These are phyloP conservation scores for Stomatorhinus ivindoensis DNA, from an alignment of 2,113 vertebrate species.

Conservation along the genomic window DNA sequence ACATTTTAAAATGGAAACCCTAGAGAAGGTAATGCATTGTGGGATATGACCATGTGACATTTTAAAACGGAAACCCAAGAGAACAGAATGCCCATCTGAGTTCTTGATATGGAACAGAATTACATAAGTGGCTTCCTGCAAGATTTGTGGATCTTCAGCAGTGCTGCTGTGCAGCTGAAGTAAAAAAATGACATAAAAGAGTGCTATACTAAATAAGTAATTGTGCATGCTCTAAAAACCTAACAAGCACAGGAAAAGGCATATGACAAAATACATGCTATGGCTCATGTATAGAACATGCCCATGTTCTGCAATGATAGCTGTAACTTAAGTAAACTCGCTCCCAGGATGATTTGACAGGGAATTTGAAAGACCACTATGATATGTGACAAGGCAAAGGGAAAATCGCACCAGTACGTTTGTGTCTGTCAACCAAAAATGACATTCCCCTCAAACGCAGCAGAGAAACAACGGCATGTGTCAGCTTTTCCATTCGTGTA, in stretches of 20 bases:
- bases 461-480: neutral
- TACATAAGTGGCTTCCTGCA: neutral
- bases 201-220: neutral
- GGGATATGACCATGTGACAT: neutral
- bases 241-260: neutral
- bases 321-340: neutral
- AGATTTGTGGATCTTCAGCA: neutral
- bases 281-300: neutral
- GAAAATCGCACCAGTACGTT: neutral
- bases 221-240: neutral
- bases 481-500: neutral
- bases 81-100: neutral
- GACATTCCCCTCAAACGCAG: neutral
- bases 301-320: neutral
- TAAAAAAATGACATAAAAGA: neutral
- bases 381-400: neutral
- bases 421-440: neutral
- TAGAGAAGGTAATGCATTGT: neutral
- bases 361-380: neutral
- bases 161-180: neutral
- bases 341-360: neutral
- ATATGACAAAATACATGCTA: neutral
- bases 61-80: slow-evolving; percentile 25
- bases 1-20: slow-evolving; percentile 23
- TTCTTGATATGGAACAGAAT: neutral